These are phyloP conservation scores for Habrosyne pyritoides DNA, from an alignment of 2,888 invertebrate species.

Conservation along the genomic window DNA sequence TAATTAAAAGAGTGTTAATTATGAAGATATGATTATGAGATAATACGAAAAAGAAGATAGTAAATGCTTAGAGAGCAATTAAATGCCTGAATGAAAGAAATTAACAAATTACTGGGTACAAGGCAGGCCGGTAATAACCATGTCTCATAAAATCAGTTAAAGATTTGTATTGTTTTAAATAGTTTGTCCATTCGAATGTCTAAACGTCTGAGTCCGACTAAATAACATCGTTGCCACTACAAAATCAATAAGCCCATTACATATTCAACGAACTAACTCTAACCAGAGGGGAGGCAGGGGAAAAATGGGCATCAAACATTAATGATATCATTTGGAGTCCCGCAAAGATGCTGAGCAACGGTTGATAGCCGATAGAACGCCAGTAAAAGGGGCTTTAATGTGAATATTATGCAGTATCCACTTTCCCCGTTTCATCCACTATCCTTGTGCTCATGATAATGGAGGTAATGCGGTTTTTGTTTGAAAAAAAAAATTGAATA, in stretches of 20 bases:
- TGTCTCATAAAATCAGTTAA: too few species aligned
- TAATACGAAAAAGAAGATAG: too few species aligned
- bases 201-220: background rate
- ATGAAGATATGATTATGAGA: too few species aligned
- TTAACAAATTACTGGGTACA: too few species aligned
- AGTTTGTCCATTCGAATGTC: too few species aligned
- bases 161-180: too few species aligned
- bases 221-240: slow-evolving; percentile 8
- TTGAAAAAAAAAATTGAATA: slow-evolving; percentile 1
- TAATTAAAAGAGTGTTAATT: too few species aligned
- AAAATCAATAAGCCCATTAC: slow-evolving; percentile 60
- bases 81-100: too few species aligned
- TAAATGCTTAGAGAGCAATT: too few species aligned
- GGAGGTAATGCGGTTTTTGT: slow-evolving; percentile 5
- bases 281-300: slow-evolving; percentile 41
- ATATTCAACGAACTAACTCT: slow-evolving; percentile 65
- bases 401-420: slow-evolving; percentile 75
- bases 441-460: slow-evolving; percentile 5
- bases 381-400: slow-evolving; percentile 70
- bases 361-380: slow-evolving; percentile 73
- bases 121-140: too few species aligned
- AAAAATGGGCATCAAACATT: slow-evolving; percentile 71
- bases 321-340: slow-evolving; percentile 74
- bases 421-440: slow-evolving; percentile 39
- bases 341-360: slow-evolving; percentile 74